Conservation (phyloP, 2,113 vertebrate genomes). For the Etia nguti region DNA sequence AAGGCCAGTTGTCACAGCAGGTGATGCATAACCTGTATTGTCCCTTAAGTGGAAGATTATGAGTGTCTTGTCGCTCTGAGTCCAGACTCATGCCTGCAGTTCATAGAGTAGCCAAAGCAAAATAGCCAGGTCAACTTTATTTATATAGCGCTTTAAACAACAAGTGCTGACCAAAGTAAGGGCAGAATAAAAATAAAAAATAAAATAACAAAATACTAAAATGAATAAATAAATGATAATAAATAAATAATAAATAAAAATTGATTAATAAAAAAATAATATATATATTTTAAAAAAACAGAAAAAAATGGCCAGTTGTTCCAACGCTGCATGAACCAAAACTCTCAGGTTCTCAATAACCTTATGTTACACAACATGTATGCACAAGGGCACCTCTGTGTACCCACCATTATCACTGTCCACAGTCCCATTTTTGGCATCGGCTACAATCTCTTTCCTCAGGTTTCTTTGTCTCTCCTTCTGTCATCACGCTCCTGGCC, state of each 20-base stretch:
- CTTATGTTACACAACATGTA: background rate
- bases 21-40: background rate
- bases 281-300: background rate
- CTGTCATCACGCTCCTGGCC: constrained; percentile 53
- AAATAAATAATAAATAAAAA: background rate
- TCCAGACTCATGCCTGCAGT: background rate
- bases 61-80: background rate
- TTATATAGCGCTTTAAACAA: background rate
- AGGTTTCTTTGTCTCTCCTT: constrained; percentile 33
- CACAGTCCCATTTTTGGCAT: constrained; percentile 31
- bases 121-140: background rate
- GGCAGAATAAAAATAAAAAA: background rate
- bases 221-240: background rate
- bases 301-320: background rate
- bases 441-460: constrained; percentile 19
- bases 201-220: background rate
- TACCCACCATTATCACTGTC: constrained; percentile 14
- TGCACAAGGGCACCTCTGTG: constrained; percentile 37
- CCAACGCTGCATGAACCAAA: background rate
- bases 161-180: background rate
- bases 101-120: background rate
- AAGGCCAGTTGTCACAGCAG: background rate
- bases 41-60: background rate
- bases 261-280: no score
- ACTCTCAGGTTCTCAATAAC: constrained; percentile 9